Conservation (phyloP, 1,140 invertebrate genomes). For the Polypedilum vanderplanki region DNA sequence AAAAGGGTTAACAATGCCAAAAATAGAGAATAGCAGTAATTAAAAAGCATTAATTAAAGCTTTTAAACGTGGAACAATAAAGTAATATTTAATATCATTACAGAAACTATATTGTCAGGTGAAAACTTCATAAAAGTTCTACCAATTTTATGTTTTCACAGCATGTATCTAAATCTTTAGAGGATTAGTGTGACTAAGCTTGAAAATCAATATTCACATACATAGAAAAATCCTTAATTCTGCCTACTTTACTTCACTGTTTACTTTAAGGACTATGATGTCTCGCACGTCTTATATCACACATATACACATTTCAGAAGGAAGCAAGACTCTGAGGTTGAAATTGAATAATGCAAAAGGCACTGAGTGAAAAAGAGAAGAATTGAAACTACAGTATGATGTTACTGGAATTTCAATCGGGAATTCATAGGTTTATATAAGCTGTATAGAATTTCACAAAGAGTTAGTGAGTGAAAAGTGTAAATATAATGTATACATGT, state of each 20-base stretch:
- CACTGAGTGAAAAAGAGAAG: too few species aligned
- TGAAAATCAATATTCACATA: conserved; percentile 13
- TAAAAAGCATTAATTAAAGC: background rate
- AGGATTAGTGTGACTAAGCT: background rate
- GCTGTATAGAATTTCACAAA: too few species aligned
- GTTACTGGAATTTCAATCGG: conserved; percentile 1
- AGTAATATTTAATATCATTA: conserved; percentile 1
- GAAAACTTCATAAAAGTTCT: background rate
- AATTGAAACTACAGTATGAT: background rate
- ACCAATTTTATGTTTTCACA: conserved; percentile 2
- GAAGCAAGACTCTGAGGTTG: too few species aligned
- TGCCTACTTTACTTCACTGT: background rate
- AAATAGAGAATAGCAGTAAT: background rate
- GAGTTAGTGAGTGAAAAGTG: too few species aligned
- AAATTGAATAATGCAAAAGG: too few species aligned
- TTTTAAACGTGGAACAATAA: background rate
- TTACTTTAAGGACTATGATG: background rate
- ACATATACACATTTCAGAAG: too few species aligned
- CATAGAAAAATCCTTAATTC: background rate
- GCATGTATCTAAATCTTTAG: background rate
- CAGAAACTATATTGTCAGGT: background rate
- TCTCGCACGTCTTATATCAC: too few species aligned
- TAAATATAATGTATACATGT: background rate
- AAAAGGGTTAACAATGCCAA: background rate
- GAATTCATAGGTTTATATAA: background rate